phyloP scores from a whole-genome alignment of 2,888 invertebrate genomes.

The Siphonodentalium dalli region DNA sequence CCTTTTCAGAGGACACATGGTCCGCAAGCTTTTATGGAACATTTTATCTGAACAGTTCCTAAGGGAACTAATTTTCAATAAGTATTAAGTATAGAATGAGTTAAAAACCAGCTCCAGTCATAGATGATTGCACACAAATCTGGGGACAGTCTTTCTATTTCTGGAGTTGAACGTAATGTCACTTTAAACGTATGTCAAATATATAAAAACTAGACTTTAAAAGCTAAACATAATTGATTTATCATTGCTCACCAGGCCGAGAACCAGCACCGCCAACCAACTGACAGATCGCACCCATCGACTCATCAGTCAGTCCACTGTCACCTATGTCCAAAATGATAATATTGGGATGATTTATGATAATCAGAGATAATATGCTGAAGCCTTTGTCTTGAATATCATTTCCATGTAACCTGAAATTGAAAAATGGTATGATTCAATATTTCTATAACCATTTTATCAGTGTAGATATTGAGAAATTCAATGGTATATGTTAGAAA shows the following conservation, averaged over 20 bases:
- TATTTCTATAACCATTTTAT: background rate
- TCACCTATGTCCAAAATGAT: slow-evolving; percentile 56
- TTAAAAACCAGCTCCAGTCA: no score
- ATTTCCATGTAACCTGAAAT: slow-evolving; percentile 53
- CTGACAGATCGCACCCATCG: slow-evolving; percentile 39
- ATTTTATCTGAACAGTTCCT: no score
- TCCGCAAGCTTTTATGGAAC: no score
- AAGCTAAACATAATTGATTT: background rate
- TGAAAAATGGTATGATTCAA: background rate
- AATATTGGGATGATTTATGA: slow-evolving; percentile 45
- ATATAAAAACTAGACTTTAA: background rate
- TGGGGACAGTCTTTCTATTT: no score
- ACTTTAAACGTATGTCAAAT: background rate
- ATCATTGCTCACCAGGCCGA: slow-evolving; percentile 36
- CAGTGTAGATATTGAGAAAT: background rate
- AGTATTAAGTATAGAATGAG: no score
- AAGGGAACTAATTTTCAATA: no score
- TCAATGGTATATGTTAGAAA: background rate
- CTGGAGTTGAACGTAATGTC: background rate
- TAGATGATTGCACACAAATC: no score
- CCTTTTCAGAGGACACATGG: no score
- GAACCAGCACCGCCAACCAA: slow-evolving; percentile 40
- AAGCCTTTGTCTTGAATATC: slow-evolving; percentile 46
- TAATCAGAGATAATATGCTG: slow-evolving; percentile 35
- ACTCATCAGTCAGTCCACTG: slow-evolving; percentile 49